These are phyloP conservation scores for Xerus inauris DNA, from an alignment of 2,113 vertebrate species.

Conservation along the genomic window DNA sequence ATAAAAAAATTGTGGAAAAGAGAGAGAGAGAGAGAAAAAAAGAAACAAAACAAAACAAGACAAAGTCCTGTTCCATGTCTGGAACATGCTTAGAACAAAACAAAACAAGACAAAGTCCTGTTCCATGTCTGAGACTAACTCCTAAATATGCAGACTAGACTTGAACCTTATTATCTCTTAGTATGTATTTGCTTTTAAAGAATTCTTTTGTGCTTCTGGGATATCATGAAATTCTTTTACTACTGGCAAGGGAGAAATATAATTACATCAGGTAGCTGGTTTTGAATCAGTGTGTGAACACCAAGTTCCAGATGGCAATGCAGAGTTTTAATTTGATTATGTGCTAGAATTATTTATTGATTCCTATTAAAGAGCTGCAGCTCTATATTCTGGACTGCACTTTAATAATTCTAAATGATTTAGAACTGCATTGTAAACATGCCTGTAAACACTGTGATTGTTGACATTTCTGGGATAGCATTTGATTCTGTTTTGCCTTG, in stretches of 20 bases:
- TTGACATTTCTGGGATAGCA: slow-evolving; percentile 65
- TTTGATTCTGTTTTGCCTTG: slow-evolving; percentile 75
- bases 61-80: background rate
- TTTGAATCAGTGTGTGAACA: background rate
- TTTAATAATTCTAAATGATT: slow-evolving; percentile 63
- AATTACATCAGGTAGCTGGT: background rate
- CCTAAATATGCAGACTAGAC: background rate
- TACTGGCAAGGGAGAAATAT: background rate
- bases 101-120: background rate
- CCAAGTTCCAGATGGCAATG: background rate
- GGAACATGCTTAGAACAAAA: background rate
- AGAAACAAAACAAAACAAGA: background rate
- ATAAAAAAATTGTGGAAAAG: no score
- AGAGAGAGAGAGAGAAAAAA: no score
- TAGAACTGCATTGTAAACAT: slow-evolving; percentile 63
- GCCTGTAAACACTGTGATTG: slow-evolving; percentile 55
- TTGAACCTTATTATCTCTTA: background rate
- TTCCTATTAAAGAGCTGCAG: slow-evolving; percentile 52
- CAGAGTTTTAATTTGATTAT: slow-evolving; percentile 36
- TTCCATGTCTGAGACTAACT: background rate
- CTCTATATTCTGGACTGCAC: slow-evolving; percentile 19
- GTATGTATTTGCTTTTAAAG: background rate
- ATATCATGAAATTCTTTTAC: background rate
- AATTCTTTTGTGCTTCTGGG: background rate
- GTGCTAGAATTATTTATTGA: slow-evolving; percentile 43